Percentiles rank a stretch among this genome's conserved stretches.
phyloP scores from a whole-genome alignment of 2,888 invertebrate species.

The Leptinotarsa haldemani region DNA sequence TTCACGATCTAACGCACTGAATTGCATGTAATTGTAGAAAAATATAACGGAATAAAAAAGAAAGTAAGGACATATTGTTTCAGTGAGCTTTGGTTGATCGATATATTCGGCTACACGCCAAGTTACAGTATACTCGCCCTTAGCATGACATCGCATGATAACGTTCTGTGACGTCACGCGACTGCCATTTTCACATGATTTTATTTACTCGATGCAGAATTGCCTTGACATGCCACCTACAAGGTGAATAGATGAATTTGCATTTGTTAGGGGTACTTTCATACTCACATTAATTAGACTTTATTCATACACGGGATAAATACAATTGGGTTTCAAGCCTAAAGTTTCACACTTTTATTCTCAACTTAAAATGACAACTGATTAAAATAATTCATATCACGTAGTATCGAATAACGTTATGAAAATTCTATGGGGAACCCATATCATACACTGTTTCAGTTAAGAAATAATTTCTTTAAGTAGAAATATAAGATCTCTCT shows the following conservation, averaged over 20 bases:
- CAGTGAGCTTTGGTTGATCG: constrained; percentile 46
- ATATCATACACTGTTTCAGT: too few relatives aligned
- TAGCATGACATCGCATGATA: constrained; percentile 62
- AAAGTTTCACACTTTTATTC: too few relatives aligned
- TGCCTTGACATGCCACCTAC: constrained; percentile 6
- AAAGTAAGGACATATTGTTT: constrained; percentile 30
- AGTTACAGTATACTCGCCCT: constrained; percentile 44
- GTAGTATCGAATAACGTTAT: too few relatives aligned
- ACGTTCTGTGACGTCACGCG: constrained; percentile 51
- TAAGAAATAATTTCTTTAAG: too few relatives aligned
- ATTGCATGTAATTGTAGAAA: constrained; percentile 34
- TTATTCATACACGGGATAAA: too few relatives aligned
- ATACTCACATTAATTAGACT: background rate
- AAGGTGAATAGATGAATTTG: constrained; percentile 1
- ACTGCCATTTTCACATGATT: constrained; percentile 9
- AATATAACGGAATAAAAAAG: constrained; percentile 32
- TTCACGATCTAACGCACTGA: constrained; percentile 31
- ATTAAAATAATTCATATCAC: too few relatives aligned
- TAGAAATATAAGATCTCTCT: too few relatives aligned
- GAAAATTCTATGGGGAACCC: too few relatives aligned
- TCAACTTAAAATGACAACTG: too few relatives aligned
- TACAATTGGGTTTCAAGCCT: too few relatives aligned
- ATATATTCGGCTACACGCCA: constrained; percentile 37
- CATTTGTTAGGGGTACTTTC: background rate
- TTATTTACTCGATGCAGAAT: constrained; percentile 10